A percentile compares a stretch with the other conserved stretches of the same genome.
Evolutionary conservation across 2,113 vertebrate species (phyloP).

Genomic region (Orthonyx spaldingii): DNA sequence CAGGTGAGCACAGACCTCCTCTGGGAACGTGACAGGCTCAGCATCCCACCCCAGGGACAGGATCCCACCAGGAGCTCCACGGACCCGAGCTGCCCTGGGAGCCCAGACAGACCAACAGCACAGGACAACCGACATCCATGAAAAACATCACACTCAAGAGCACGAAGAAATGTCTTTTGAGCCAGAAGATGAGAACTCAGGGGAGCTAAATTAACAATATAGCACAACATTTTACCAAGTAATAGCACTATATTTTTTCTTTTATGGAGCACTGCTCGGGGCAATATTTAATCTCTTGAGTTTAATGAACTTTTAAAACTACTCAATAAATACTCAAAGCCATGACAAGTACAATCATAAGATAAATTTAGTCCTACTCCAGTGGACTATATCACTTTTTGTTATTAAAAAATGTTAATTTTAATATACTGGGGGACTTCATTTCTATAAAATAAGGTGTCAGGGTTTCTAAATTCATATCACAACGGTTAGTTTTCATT

Average conservation of each 20-base stretch:
- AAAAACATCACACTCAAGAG: slow-evolving; percentile 71
- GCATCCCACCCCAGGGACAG: background rate
- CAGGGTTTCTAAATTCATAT: background rate
- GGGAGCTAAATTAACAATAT: slow-evolving; percentile 72
- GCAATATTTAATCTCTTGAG: slow-evolving; percentile 75
- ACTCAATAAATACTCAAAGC: slow-evolving; percentile 75
- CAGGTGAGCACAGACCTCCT: background rate
- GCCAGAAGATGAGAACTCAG: slow-evolving; percentile 64
- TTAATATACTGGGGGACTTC: slow-evolving; percentile 65
- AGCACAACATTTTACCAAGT: slow-evolving; percentile 75
- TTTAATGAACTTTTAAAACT: slow-evolving; percentile 82
- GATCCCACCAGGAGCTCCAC: rapidly evolving
- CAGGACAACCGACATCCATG: background rate
- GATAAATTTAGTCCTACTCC: slow-evolving; percentile 67
- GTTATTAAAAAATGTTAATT: slow-evolving; percentile 76
- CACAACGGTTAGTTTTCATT: slow-evolving; percentile 23
- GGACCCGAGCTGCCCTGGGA: background rate
- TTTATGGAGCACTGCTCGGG: slow-evolving; percentile 69
- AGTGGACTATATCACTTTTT: slow-evolving; percentile 65
- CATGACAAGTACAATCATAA: slow-evolving; percentile 67
- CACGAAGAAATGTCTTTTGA: slow-evolving; percentile 58
- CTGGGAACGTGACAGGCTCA: rapidly evolving
- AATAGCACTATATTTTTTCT: slow-evolving; percentile 71
- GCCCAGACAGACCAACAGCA: rapidly evolving
- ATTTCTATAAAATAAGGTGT: slow-evolving; percentile 65